These are phyloP conservation scores for Phoeniculus purpureus DNA, from an alignment of 2,797 vertebrate genomes.

Conservation along the genomic window DNA sequence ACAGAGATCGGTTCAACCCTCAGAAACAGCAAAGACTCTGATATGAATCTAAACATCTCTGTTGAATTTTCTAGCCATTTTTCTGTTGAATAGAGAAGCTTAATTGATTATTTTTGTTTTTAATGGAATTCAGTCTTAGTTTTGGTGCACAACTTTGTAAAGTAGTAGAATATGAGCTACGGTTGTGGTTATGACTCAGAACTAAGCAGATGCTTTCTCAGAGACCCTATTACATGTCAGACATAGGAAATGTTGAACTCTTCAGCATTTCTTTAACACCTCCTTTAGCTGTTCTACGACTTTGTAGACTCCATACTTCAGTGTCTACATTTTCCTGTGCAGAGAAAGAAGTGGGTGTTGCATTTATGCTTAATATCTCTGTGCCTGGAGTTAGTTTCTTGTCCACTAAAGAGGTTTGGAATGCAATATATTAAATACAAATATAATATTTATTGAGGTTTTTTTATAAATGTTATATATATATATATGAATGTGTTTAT, in stretches of 20 bases:
- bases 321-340: not conserved
- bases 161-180: not conserved
- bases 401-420: not conserved
- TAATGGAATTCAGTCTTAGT: not conserved
- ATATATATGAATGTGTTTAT: too few species aligned
- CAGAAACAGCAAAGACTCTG: not conserved
- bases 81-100: not conserved
- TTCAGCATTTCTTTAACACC: not conserved
- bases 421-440: not conserved
- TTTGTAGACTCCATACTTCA: not conserved
- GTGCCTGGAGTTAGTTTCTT: not conserved
- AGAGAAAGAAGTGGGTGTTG: not conserved
- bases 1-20: not conserved
- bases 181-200: not conserved
- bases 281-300: not conserved
- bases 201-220: not conserved
- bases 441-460: too few species aligned
- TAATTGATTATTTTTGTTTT: not conserved
- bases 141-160: not conserved
- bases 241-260: not conserved
- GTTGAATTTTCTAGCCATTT: not conserved
- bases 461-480: too few species aligned
- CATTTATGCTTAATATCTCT: not conserved
- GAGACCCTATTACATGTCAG: not conserved
- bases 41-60: not conserved